phyloP scores from a whole-genome alignment of 53 echinoderm and acorn worm species.

The Glandiceps talaboti region DNA sequence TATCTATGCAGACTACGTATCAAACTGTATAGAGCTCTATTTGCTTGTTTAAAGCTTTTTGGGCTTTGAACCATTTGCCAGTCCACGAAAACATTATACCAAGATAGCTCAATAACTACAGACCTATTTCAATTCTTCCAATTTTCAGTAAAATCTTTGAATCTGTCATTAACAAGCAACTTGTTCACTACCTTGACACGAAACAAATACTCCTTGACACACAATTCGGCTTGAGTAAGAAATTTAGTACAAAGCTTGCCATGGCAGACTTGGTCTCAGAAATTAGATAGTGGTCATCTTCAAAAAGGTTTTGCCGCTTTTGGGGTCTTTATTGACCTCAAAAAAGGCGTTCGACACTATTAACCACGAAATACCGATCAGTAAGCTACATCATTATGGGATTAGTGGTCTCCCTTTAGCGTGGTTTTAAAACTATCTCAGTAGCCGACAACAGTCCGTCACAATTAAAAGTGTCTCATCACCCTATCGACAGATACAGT shows the following conservation, averaged over 20 bases:
- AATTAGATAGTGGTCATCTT: slow-evolving; percentile 2
- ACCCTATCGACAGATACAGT: background rate
- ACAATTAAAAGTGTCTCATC: background rate
- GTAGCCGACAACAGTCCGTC: background rate
- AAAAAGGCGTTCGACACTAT: background rate
- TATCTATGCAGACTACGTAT: no score
- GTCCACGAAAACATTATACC: no score
- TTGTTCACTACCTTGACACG: background rate
- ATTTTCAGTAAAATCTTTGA: background rate
- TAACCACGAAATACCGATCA: background rate
- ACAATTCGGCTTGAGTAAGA: slow-evolving; percentile 11
- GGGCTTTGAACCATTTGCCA: no score
- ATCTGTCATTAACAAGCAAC: background rate
- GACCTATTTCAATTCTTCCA: background rate
- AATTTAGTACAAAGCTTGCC: slow-evolving; percentile 9
- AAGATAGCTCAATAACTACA: no score
- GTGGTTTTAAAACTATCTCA: background rate
- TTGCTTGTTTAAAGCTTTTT: no score
- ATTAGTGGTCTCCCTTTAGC: background rate
- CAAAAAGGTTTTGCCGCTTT: background rate
- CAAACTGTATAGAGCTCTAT: no score
- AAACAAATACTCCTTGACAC: background rate
- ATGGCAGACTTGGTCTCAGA: background rate
- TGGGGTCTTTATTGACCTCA: background rate
- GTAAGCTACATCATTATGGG: background rate